These are phyloP conservation scores for Ageneiosus marmoratus DNA, from an alignment of 2,113 vertebrate species.

Conservation along the genomic window DNA sequence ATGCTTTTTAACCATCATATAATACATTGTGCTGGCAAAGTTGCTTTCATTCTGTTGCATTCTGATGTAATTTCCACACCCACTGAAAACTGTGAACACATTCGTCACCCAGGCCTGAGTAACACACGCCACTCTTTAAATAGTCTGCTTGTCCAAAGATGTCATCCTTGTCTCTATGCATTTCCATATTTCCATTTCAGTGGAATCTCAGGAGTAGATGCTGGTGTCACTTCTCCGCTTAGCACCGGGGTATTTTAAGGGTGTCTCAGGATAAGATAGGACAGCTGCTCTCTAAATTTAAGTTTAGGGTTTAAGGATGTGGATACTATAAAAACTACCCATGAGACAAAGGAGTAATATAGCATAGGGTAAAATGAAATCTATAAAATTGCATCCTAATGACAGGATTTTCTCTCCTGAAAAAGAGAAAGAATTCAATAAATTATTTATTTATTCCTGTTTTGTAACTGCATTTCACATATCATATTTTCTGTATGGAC, in stretches of 20 bases:
- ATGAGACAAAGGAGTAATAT: neutral
- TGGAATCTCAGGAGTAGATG: conserved; percentile 54
- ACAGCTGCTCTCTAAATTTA: conserved; percentile 78
- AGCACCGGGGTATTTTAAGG: conserved; percentile 69
- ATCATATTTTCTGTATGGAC: neutral
- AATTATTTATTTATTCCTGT: neutral
- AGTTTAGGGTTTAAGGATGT: conserved; percentile 60
- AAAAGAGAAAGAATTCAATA: neutral
- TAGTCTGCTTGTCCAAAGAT: conserved; percentile 55
- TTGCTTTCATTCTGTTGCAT: neutral
- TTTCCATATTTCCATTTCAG: neutral
- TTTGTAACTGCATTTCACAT: neutral
- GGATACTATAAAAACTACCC: conserved; percentile 40
- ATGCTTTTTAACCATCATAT: neutral
- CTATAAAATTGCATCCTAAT: neutral
- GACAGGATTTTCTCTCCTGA: neutral
- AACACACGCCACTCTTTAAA: conserved; percentile 57
- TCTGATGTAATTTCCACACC: conserved; percentile 45
- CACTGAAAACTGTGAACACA: conserved; percentile 31
- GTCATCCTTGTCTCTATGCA: conserved; percentile 51
- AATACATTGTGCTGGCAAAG: neutral
- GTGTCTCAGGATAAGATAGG: conserved; percentile 69
- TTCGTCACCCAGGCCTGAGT: conserved; percentile 41
- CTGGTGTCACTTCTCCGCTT: conserved; percentile 54
- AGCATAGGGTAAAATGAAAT: conserved; percentile 28